A percentile compares a stretch with the other conserved stretches of the same genome.
Evolutionary conservation across 1,140 invertebrate species (phyloP).

Genomic region (Sipha flava): DNA sequence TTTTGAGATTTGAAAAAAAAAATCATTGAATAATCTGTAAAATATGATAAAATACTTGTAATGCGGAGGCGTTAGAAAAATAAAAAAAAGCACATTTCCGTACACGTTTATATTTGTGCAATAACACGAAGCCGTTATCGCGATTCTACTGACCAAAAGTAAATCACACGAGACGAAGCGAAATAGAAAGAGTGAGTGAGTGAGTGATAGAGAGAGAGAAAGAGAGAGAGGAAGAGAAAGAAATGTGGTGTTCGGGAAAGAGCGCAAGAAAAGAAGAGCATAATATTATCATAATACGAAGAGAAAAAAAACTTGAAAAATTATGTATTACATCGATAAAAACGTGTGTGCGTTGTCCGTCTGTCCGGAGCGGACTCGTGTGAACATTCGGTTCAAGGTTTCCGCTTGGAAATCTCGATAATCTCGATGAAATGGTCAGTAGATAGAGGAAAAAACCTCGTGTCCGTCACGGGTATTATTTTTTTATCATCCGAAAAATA

Average conservation of each 20-base stretch:
- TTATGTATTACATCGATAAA: slow-evolving; percentile 1
- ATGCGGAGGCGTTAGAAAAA: background rate
- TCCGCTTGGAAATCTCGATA: slow-evolving; percentile 10
- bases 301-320: background rate
- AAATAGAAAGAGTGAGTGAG: background rate
- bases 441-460: background rate
- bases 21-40: background rate
- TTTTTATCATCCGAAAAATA: slow-evolving; percentile 1
- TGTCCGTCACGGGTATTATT: slow-evolving; percentile 13
- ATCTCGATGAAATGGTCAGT: slow-evolving; percentile 2
- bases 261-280: no score
- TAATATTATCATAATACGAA: background rate
- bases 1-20: no score
- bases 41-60: background rate
- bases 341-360: slow-evolving; percentile 6
- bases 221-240: no score
- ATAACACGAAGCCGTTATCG: slow-evolving; percentile 3
- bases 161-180: background rate
- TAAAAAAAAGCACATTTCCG: background rate
- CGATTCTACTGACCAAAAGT: background rate
- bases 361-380: slow-evolving; percentile 3
- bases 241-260: no score
- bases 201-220: no score
- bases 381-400: slow-evolving; percentile 29
- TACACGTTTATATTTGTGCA: background rate